These are phyloP conservation scores for Ochropleura leucogaster DNA, from an alignment of 2,888 invertebrate species.

Conservation along the genomic window DNA sequence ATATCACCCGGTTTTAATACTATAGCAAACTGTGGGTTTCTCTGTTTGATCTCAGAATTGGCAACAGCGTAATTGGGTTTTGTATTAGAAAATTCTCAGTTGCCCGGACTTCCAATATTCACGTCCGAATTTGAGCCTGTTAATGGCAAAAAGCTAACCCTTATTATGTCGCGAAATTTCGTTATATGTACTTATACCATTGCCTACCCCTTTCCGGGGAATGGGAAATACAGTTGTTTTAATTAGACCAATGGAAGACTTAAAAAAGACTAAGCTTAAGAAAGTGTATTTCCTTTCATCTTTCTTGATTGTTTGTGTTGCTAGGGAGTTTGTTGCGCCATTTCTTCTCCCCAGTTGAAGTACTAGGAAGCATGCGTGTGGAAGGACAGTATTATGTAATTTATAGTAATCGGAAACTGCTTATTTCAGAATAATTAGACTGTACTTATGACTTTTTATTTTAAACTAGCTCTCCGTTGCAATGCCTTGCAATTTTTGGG, in stretches of 20 bases:
- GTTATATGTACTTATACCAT: background rate
- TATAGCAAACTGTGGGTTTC: background rate
- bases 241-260: background rate
- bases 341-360: background rate
- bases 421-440: background rate
- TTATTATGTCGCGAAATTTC: background rate
- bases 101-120: background rate
- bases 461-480: too few relatives aligned
- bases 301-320: background rate
- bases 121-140: conserved; percentile 1
- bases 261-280: background rate
- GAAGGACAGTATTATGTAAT: background rate
- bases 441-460: too few relatives aligned
- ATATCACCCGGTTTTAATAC: background rate
- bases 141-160: background rate
- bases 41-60: background rate
- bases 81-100: background rate
- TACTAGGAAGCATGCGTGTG: background rate
- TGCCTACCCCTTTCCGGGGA: background rate
- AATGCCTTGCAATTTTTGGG: too few relatives aligned
- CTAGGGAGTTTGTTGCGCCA: background rate
- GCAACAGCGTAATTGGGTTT: background rate
- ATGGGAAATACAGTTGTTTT: background rate
- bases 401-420: background rate
- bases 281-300: background rate